A percentile compares a stretch with the other conserved stretches of the same genome.
These are phyloP conservation scores for Eupsilia transversa DNA, from an alignment of 2,888 invertebrate genomes.

Conservation along the genomic window DNA sequence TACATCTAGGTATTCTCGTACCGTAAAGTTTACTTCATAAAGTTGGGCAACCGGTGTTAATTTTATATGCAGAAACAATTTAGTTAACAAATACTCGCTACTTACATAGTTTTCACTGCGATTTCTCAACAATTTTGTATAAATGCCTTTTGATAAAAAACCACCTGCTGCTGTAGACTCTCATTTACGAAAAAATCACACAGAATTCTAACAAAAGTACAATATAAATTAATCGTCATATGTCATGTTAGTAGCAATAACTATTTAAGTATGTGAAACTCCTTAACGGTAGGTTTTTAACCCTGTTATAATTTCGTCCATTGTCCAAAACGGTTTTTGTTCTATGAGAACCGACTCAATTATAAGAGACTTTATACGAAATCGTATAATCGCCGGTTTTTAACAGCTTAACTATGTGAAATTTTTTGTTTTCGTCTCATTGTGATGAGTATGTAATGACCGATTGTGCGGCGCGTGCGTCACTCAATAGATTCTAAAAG, in stretches of 20 bases:
- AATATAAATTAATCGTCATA: conserved; percentile 85
- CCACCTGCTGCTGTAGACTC: conserved; percentile 53
- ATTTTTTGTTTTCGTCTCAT: conserved; percentile 84
- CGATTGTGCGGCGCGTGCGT: conserved; percentile 57
- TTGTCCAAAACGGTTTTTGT: conserved; percentile 88
- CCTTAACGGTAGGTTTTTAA: conserved; percentile 82
- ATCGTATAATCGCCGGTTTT: conserved; percentile 88
- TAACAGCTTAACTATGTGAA: conserved; percentile 90
- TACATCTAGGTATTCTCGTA: conserved; percentile 36
- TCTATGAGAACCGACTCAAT: conserved; percentile 90
- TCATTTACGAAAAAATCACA: conserved; percentile 70
- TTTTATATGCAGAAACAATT: conserved; percentile 56
- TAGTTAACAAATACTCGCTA: conserved; percentile 41
- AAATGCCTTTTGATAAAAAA: conserved; percentile 57
- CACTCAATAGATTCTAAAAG: conserved; percentile 36
- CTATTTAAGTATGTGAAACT: conserved; percentile 89
- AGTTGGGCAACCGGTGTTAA: conserved; percentile 48
- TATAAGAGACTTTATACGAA: conserved; percentile 83
- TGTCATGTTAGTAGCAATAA: conserved; percentile 86
- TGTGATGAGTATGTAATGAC: conserved; percentile 82
- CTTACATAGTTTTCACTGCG: conserved; percentile 45
- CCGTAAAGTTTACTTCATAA: conserved; percentile 43
- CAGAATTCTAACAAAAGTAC: conserved; percentile 78
- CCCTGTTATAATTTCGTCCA: conserved; percentile 89
- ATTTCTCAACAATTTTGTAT: conserved; percentile 64